phyloP scores from a whole-genome alignment of 2,888 invertebrate species.

The Suillia variegata region DNA sequence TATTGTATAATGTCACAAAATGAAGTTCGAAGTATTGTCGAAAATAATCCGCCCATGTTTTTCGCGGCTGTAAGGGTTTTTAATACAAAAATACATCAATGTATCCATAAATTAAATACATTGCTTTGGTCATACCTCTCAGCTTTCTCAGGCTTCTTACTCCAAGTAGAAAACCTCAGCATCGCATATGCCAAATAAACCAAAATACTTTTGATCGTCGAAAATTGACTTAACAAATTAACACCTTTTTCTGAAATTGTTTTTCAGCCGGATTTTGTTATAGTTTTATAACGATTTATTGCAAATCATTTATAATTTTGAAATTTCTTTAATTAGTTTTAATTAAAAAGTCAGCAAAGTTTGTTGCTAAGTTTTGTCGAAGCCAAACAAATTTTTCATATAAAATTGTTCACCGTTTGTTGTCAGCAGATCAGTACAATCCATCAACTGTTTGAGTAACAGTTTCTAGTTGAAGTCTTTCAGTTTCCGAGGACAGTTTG shows the following conservation, averaged over 20 bases:
- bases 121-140: too few species aligned
- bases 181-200: too few species aligned
- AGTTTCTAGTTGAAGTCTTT: neutral
- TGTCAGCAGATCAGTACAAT: neutral
- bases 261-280: slow-evolving; percentile 25
- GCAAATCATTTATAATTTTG: slow-evolving; percentile 36
- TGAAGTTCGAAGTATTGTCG: too few species aligned
- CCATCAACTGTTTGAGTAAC: neutral
- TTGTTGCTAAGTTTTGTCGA: slow-evolving; percentile 3
- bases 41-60: too few species aligned
- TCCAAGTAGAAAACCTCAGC: too few species aligned
- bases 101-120: too few species aligned
- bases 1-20: too few species aligned
- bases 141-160: too few species aligned
- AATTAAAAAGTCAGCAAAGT: slow-evolving; percentile 39
- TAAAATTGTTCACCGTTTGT: slow-evolving; percentile 34
- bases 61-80: too few species aligned
- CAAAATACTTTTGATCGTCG: too few species aligned
- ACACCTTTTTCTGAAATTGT: slow-evolving; percentile 41
- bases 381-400: slow-evolving; percentile 19
- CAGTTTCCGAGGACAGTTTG: neutral
- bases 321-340: slow-evolving; percentile 48
- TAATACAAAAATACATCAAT: too few species aligned
- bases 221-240: slow-evolving; percentile 39
- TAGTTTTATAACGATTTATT: slow-evolving; percentile 39